phyloP scores from a whole-genome alignment of 2,797 vertebrate genomes.

The Poeciliopsis infans region DNA sequence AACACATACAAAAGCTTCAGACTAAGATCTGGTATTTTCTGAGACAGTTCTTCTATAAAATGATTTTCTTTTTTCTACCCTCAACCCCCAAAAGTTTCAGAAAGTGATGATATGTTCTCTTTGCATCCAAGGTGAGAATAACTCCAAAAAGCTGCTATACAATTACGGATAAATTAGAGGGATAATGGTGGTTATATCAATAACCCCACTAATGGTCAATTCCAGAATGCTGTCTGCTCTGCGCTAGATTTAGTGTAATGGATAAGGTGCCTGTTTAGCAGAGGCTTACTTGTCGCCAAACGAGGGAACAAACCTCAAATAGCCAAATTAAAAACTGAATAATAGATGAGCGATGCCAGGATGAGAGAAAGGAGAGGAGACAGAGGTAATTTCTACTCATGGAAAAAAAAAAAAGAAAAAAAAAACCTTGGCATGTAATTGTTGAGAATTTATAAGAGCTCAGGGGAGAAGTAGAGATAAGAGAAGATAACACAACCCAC shows the following conservation, averaged over 20 bases:
- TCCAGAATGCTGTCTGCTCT: conserved; percentile 78
- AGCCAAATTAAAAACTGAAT: conserved; percentile 88
- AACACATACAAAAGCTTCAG: conserved; percentile 70
- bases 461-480: conserved; percentile 64
- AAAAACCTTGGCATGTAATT: conserved; percentile 73
- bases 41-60: conserved; percentile 56
- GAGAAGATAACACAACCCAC: conserved; percentile 55
- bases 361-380: conserved; percentile 78
- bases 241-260: conserved; percentile 82
- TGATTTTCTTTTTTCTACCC: conserved; percentile 37
- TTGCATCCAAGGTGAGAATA: conserved; percentile 75
- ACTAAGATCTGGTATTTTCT: conserved; percentile 54
- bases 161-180: conserved; percentile 83
- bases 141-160: conserved; percentile 74
- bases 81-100: conserved; percentile 54
- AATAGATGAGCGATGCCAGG: conserved; percentile 84
- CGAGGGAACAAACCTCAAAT: conserved; percentile 84
- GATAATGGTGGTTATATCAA: conserved; percentile 83
- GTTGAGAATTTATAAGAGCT: conserved; percentile 75
- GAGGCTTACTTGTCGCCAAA: conserved; percentile 81
- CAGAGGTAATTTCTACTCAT: conserved; percentile 81
- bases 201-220: conserved; percentile 83
- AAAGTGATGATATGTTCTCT: conserved; percentile 66
- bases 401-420: conserved; percentile 19
- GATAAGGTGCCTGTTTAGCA: conserved; percentile 83